Percentiles rank a stretch among this genome's conserved stretches.
phyloP scores from a whole-genome alignment of 2,888 invertebrate species.

The Scaptomyza parva region DNA sequence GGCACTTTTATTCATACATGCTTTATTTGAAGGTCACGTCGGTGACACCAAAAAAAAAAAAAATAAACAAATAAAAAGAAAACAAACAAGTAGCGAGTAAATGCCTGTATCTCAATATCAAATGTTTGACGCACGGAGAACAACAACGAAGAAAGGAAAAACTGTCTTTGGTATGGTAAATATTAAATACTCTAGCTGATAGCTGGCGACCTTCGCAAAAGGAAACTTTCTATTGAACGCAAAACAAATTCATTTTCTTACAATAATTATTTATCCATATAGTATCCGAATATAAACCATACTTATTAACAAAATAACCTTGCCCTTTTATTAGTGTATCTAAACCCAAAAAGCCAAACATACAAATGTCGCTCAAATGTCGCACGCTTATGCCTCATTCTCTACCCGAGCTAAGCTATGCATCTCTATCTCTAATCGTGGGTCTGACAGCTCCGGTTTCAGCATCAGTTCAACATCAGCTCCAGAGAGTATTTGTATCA shows the following conservation, averaged over 20 bases:
- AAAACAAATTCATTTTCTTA: no score
- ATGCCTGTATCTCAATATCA: constrained; percentile 52
- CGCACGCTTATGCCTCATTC: constrained; percentile 26
- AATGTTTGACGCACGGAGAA: constrained; percentile 19
- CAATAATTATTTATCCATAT: no score
- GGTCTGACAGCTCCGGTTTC: constrained; percentile 53
- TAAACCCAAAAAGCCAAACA: constrained; percentile 6
- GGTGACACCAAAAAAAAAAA: constrained; percentile 23
- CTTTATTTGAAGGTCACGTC: constrained; percentile 56
- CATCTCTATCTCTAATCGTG: constrained; percentile 60
- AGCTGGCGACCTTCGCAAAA: no score
- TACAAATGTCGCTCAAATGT: constrained; percentile 65
- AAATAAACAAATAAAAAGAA: not conserved
- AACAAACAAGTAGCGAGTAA: constrained; percentile 37
- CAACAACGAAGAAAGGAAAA: not conserved
- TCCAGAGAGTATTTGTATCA: constrained; percentile 24
- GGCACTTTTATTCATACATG: constrained; percentile 61
- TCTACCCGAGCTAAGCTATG: constrained; percentile 11
- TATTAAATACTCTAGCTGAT: not conserved
- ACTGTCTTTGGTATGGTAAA: not conserved
- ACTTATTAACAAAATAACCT: not conserved
- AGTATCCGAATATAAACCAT: no score
- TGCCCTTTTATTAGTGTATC: not conserved
- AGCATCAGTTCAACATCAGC: constrained; percentile 22
- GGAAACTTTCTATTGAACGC: no score